Evolutionary conservation across 2,113 vertebrate genomes (phyloP), one percentile per base, ranked within the genome.

Genomic region (Delphinapterus leucas): DNA sequence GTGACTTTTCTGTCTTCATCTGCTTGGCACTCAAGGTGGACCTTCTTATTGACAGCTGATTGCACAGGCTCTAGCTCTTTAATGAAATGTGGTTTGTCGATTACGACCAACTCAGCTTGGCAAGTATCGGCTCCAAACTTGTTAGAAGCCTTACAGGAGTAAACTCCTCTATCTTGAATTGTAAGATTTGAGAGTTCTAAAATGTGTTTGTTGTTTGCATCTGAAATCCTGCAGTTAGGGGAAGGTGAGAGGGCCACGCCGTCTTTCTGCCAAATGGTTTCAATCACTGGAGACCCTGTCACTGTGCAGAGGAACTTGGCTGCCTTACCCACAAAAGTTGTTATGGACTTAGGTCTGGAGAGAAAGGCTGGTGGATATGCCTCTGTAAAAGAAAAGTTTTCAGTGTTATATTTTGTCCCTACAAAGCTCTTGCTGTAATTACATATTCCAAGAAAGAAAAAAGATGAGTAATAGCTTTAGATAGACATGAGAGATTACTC

Each of bases 141-240:
- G 98, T 99, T 99, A 91, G 99, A 99, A 95, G 99, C 99, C 98
- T 99, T 99, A 98, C 99, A 99, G 96, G 99, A 99, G 96, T 99
- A 99, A 89, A 98, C 89, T 2, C 99, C 99, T 98, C 99, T 99
- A 97, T 99, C 99, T 96, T 97, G 98, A 95, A 98, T 71, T 8
- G 99, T 98, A 97, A 99, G 99, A 96, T 97, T 98, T 53, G 96
- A 98, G 98, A 99, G 99, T 95, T 99, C 99, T 99, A 99, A 99
- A 92, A 98, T 95, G 97, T 99, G 99, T 84, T 99, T 99, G 98
- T 99, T 99, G 97, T 99, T 99, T 95, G 99, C 98, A 96, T 98
- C 98, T 94, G 98, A 99, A 92, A 99, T 99, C 97, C 98, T 99
- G 98, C 98, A 98, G 97, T 98, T 99, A 38, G 99, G 99, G 8